Conservation (phyloP, 2,888 invertebrate species). For the Emmelina monodactyla region DNA sequence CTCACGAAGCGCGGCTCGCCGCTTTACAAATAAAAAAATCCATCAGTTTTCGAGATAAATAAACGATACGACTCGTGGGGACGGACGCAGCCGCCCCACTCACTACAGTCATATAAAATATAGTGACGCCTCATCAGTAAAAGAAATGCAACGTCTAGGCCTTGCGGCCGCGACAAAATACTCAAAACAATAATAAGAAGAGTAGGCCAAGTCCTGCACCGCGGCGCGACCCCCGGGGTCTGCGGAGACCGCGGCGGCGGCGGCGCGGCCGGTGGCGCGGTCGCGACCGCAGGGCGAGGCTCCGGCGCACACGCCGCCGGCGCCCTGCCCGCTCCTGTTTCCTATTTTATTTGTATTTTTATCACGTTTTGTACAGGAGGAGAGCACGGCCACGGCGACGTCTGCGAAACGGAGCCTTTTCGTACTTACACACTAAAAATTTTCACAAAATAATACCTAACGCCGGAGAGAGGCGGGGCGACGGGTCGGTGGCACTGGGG, state of each 20-base stretch:
- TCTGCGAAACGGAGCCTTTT: conserved; percentile 22
- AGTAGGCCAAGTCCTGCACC: too few relatives aligned
- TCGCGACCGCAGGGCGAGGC: conserved; percentile 9
- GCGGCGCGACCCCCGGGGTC: neutral
- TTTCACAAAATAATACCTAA: conserved; percentile 66
- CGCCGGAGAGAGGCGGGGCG: too few relatives aligned
- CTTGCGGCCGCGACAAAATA: conserved; percentile 8
- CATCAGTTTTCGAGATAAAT: conserved; percentile 60
- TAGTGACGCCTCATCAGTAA: conserved; percentile 36
- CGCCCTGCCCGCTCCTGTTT: conserved; percentile 14
- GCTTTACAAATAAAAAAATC: conserved; percentile 47
- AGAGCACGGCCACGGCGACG: conserved; percentile 20
- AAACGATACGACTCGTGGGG: conserved; percentile 49
- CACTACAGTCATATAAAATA: conserved; percentile 30
- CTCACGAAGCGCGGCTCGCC: conserved; percentile 26
- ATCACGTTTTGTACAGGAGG: conserved; percentile 31
- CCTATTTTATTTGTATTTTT: conserved; percentile 50
- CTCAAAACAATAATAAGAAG: conserved; percentile 1
- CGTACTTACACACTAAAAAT: conserved; percentile 59
- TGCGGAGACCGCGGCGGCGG: conserved; percentile 1
- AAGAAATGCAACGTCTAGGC: conserved; percentile 37
- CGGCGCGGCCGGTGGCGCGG: conserved; percentile 6
- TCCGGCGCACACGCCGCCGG: conserved; percentile 17
- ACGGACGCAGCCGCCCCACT: conserved; percentile 30
- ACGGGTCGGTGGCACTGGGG: too few relatives aligned